These are phyloP conservation scores for Plestiodon gilberti DNA, from an alignment of 2,113 vertebrate species.

Conservation along the genomic window DNA sequence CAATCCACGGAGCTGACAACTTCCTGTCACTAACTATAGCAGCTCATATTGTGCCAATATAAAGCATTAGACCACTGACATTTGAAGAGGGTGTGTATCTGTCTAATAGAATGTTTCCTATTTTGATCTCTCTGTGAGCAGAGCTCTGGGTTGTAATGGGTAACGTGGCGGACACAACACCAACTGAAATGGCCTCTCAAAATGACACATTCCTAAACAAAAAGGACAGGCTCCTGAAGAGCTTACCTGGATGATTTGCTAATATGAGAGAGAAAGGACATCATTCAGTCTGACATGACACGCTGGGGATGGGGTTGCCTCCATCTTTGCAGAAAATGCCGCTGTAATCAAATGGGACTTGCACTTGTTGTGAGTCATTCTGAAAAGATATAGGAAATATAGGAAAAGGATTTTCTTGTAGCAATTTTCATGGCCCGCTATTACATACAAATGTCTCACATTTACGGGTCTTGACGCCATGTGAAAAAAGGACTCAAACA, in stretches of 20 bases:
- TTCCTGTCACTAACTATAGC: too few relatives aligned
- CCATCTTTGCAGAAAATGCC: neutral
- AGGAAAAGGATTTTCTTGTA: too few relatives aligned
- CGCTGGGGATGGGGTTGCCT: neutral
- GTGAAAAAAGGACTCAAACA: too few relatives aligned
- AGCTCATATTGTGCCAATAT: too few relatives aligned
- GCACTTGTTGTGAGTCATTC: neutral
- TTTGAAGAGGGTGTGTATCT: too few relatives aligned
- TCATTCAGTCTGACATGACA: neutral
- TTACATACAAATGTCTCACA: too few relatives aligned
- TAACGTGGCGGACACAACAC: neutral
- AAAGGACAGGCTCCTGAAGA: neutral
- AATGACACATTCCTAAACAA: neutral
- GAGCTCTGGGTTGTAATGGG: neutral
- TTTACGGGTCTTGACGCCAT: too few relatives aligned
- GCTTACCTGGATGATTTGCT: conserved; percentile 22
- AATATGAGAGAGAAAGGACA: neutral
- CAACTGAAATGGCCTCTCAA: neutral
- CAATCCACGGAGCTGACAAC: too few relatives aligned
- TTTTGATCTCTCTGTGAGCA: neutral
- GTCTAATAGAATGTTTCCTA: neutral
- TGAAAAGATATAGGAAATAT: neutral
- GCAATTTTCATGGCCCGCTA: too few relatives aligned
- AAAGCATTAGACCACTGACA: too few relatives aligned
- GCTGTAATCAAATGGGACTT: neutral